A percentile compares a stretch with the other conserved stretches of the same genome.
These are phyloP conservation scores for Rambutsinella grinnellia DNA, from an alignment of 2,888 invertebrate species.

Conservation along the genomic window DNA sequence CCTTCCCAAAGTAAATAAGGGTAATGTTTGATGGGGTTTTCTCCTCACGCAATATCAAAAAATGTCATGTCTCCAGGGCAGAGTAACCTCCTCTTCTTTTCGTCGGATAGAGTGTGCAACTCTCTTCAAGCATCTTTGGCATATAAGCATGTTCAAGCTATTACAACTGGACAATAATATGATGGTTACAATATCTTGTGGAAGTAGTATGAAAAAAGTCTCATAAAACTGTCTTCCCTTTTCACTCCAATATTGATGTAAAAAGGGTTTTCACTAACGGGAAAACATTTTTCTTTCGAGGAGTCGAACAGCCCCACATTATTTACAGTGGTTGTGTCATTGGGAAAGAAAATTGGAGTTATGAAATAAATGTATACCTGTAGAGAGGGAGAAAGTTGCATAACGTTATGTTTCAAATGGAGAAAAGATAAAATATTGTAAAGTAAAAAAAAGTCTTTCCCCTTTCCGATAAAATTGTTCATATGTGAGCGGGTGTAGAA, in stretches of 20 bases:
- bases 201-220: constrained; percentile 16
- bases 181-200: constrained; percentile 33
- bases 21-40: constrained; percentile 12
- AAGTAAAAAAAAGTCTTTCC: too few species aligned
- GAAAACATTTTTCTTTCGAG: neutral
- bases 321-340: neutral
- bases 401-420: constrained; percentile 5
- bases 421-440: constrained; percentile 1
- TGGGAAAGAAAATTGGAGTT: neutral
- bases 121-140: neutral
- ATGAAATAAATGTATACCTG: constrained; percentile 27
- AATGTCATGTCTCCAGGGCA: constrained; percentile 49
- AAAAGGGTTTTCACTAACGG: neutral
- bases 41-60: constrained; percentile 48
- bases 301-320: neutral
- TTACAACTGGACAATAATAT: constrained; percentile 33
- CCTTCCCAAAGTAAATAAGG: constrained; percentile 11
- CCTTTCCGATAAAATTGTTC: too few species aligned
- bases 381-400: constrained; percentile 19
- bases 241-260: constrained; percentile 27
- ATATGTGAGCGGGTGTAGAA: neutral
- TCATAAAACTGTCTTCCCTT: constrained; percentile 29
- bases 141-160: neutral
- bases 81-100: constrained; percentile 15
- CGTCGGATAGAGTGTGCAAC: neutral